Conservation (phyloP, 1,140 invertebrate species). For the Penaeus chinensis region DNA sequence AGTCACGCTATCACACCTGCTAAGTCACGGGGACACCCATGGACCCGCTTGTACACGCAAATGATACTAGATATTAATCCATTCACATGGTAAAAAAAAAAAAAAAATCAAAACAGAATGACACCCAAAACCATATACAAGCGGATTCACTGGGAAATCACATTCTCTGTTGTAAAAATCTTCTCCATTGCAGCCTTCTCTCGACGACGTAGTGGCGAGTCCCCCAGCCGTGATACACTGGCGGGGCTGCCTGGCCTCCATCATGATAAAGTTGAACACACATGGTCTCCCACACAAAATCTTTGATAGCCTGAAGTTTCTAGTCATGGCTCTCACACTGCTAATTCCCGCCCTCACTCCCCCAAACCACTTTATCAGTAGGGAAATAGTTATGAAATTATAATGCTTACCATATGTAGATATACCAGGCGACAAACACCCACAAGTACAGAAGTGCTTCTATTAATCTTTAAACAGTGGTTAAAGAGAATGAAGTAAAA, state of each 20-base stretch:
- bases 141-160: slow-evolving; percentile 33
- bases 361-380: no score
- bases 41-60: slow-evolving; percentile 36
- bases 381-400: no score
- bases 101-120: no score
- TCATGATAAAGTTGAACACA: not conserved
- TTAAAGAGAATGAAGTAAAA: no score
- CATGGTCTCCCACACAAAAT: slow-evolving; percentile 3
- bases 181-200: slow-evolving; percentile 34
- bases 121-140: slow-evolving; percentile 15
- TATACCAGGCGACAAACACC: no score
- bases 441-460: no score
- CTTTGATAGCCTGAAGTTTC: not conserved
- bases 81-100: no score
- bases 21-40: slow-evolving; percentile 41
- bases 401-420: no score
- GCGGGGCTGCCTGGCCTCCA: not conserved
- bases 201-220: not conserved
- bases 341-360: no score
- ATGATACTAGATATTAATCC: no score
- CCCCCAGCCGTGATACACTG: slow-evolving; percentile 29
- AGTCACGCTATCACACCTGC: not conserved
- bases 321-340: no score
- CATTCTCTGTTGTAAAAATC: slow-evolving; percentile 26
- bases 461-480: no score